Percentiles rank a stretch among this genome's conserved stretches.
Conservation (phyloP, 2,888 invertebrate species). For the Erebia palarica region DNA sequence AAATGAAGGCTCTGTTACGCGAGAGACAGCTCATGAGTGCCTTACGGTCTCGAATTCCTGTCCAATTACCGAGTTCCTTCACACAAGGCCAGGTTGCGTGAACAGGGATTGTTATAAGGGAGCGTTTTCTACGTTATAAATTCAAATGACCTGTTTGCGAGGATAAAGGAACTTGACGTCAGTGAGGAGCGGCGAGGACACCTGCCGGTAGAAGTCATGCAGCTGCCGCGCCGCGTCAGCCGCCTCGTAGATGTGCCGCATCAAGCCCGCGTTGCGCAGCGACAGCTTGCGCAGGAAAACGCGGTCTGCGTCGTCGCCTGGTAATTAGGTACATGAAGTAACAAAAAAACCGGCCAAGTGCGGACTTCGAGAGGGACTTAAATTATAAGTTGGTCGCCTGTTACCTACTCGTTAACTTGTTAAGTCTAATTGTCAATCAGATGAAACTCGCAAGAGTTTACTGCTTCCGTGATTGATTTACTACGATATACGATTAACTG, state of each 20-base stretch:
- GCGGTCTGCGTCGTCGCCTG: conserved; percentile 85
- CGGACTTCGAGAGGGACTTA: too few species aligned
- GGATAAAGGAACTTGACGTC: conserved; percentile 86
- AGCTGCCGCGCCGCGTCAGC: conserved; percentile 86
- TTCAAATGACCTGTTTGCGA: conserved; percentile 63
- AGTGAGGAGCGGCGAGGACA: conserved; percentile 86
- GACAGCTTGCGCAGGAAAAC: conserved; percentile 85
- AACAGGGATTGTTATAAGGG: too few species aligned
- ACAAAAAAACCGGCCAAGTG: too few species aligned
- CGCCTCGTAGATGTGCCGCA: conserved; percentile 88
- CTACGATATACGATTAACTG: too few species aligned
- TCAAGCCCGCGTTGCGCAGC: conserved; percentile 85
- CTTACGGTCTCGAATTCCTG: too few species aligned
- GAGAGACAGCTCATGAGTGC: too few species aligned
- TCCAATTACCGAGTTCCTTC: too few species aligned
- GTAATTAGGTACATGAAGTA: neutral
- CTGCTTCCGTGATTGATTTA: too few species aligned
- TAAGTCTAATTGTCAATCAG: neutral
- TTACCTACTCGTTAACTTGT: neutral
- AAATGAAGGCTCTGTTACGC: too few species aligned
- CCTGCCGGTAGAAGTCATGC: conserved; percentile 85
- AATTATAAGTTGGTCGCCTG: too few species aligned
- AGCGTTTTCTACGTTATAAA: neutral
- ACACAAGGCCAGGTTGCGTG: too few species aligned
- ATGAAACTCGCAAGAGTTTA: too few species aligned